Evolutionary conservation across 2,113 vertebrate genomes (phyloP).

Genomic region (Chloropsis cyanopogon): DNA sequence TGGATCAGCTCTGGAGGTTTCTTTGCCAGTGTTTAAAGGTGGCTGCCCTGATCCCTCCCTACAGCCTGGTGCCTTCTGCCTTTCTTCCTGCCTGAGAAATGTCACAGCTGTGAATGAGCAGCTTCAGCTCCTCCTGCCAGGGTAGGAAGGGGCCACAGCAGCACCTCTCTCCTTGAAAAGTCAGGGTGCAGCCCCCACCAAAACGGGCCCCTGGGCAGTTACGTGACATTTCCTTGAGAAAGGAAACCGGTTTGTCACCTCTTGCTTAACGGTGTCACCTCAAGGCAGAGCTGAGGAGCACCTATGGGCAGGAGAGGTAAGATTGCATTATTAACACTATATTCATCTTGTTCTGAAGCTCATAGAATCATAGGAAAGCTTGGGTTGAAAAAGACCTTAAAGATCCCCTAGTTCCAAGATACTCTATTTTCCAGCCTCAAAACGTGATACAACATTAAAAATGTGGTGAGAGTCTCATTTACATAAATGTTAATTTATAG

Average conservation of each 20-base stretch:
- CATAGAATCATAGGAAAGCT: background rate
- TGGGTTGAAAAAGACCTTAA: background rate
- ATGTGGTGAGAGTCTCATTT: background rate
- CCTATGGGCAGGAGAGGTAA: background rate
- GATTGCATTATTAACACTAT: background rate
- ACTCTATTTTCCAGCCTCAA: background rate
- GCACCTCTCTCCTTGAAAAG: background rate
- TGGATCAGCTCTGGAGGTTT: background rate
- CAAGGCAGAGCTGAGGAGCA: background rate
- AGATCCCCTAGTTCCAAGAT: background rate
- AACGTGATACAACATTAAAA: background rate
- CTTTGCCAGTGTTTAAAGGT: background rate
- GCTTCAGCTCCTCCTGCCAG: background rate
- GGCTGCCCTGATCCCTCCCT: background rate
- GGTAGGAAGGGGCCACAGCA: background rate
- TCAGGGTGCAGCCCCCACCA: background rate
- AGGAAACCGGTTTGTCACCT: slow-evolving; percentile 28
- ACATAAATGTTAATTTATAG: background rate
- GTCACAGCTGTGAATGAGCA: background rate
- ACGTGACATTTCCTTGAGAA: background rate
- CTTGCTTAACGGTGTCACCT: background rate
- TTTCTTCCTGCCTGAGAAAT: background rate
- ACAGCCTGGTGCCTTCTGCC: background rate
- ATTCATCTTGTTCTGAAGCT: background rate
- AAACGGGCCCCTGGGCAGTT: background rate